A percentile compares a stretch with the other conserved stretches of the same genome.
Evolutionary conservation across 2,888 invertebrate genomes (phyloP).

Genomic region (Apodemia duryi): DNA sequence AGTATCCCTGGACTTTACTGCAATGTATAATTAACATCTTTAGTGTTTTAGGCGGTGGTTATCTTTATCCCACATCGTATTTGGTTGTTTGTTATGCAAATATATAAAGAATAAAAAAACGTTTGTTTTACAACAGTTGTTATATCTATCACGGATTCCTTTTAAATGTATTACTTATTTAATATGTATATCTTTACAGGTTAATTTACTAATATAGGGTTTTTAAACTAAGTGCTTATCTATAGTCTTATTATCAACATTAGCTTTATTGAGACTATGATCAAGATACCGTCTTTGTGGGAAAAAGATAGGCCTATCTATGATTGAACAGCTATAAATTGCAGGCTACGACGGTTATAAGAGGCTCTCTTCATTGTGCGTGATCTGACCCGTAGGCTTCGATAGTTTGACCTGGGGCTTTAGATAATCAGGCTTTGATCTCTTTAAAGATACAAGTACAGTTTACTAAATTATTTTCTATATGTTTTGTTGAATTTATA

Average conservation of each 20-base stretch:
- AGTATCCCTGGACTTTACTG: no score
- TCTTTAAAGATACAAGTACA: not conserved
- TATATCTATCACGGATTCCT: no score
- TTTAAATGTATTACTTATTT: no score
- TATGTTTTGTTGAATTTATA: not conserved
- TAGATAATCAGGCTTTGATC: constrained; percentile 24
- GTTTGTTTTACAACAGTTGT: no score
- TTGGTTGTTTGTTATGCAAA: no score
- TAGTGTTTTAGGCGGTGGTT: no score
- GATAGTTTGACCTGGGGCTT: constrained; percentile 39
- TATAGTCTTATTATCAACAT: not conserved
- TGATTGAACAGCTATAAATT: constrained; percentile 56
- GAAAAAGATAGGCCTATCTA: constrained; percentile 37
- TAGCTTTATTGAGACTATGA: not conserved
- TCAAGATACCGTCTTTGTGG: constrained; percentile 7
- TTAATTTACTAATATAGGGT: no score
- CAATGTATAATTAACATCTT: no score
- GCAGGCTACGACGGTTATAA: constrained; percentile 40
- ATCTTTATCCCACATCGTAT: no score
- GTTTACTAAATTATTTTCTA: not conserved
- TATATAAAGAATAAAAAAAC: no score
- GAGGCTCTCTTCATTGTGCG: constrained; percentile 35
- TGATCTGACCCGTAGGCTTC: constrained; percentile 36
- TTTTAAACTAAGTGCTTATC: not conserved
- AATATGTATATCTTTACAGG: no score